Evolutionary conservation across 2,888 invertebrate genomes (phyloP).

Genomic region (Drosophila subsilvestris): DNA sequence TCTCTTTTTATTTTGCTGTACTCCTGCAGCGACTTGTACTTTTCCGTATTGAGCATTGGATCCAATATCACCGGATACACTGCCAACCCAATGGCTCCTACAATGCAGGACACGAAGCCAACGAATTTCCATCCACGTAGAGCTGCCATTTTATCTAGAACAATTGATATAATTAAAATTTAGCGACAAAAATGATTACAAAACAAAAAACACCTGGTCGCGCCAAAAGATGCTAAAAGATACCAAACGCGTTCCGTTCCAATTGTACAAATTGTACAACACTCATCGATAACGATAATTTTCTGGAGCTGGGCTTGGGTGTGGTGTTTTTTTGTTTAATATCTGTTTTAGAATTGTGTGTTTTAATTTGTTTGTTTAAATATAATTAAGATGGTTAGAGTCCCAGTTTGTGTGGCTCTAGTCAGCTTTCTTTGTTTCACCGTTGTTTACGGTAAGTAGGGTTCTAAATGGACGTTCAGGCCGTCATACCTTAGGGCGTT

Average conservation of each 20-base stretch:
- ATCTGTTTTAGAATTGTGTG: slow-evolving; percentile 42
- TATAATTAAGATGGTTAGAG: slow-evolving; percentile 52
- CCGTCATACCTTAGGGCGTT: slow-evolving; percentile 38
- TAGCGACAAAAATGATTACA: slow-evolving; percentile 38
- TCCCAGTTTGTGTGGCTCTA: slow-evolving; percentile 41
- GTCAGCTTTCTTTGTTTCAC: slow-evolving; percentile 46
- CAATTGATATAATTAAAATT: background rate
- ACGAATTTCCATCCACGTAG: slow-evolving; percentile 86
- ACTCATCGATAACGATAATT: slow-evolving; percentile 28
- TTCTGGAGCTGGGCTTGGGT: slow-evolving; percentile 56
- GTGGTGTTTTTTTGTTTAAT: slow-evolving; percentile 60
- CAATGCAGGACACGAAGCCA: slow-evolving; percentile 85
- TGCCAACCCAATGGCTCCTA: slow-evolving; percentile 85
- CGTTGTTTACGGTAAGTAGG: slow-evolving; percentile 49
- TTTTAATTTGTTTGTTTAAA: slow-evolving; percentile 26
- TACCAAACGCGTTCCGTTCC: background rate
- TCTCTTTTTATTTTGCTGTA: slow-evolving; percentile 46
- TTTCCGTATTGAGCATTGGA: slow-evolving; percentile 87
- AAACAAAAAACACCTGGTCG: slow-evolving; percentile 62
- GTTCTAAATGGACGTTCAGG: background rate
- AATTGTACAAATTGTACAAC: background rate
- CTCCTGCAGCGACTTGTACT: slow-evolving; percentile 84
- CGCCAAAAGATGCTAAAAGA: slow-evolving; percentile 43
- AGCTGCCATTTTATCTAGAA: slow-evolving; percentile 68
- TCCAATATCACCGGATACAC: slow-evolving; percentile 87